Evolutionary conservation across 2,113 vertebrate species (phyloP), one percentile per base, ranked within the genome.

Genomic region (Mobula birostris): DNA sequence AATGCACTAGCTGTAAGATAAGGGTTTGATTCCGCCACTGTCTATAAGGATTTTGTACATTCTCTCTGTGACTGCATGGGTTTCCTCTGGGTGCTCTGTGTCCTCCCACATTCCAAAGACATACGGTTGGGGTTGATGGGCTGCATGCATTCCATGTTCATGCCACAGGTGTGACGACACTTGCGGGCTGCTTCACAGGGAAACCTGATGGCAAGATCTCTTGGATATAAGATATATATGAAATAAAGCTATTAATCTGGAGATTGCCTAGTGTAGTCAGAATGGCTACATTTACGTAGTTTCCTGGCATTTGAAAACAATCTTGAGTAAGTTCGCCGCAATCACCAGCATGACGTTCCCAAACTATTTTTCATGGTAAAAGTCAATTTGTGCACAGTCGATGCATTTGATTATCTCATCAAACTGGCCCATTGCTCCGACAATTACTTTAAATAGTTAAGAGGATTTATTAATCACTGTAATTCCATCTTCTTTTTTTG

Each of bases 401-500:
- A 56, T 74, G 21, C 70, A 56, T 56, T 93, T 48, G 70, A 76
- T 74, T 56, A 93, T 93, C 91, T 70, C 24, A 56, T 93, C 91
- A 93, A 93, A 93, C 19, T 29, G 68, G 91, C 40, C 70, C 66
- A 74, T 93, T 70, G 72, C 68, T 74, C 70, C 27, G 91, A 74
- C 91, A 74, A 93, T 93, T 74, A 74, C 70, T 93, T 74, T 93
- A 93, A 93, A 93, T 48, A 76, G 91, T 76, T 36, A n/a, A 36
- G 32, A 74, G 15, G 36, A 74, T 93, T 93, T 74, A 93, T 93
- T 93, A 93, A 93, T 93, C 91, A 93, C 74, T 74, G 68, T 93
- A 74, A 93, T 76, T 93, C 74, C 19, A 36, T 94, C 94, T 95
- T 96, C 96, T 96, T 97, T 95, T 96, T 95, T 95, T 95, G 95